Evolutionary conservation across 2,797 vertebrate species (phyloP), one percentile per base, ranked within the genome.

Genomic region (Schizopygopsis pylzovi): DNA sequence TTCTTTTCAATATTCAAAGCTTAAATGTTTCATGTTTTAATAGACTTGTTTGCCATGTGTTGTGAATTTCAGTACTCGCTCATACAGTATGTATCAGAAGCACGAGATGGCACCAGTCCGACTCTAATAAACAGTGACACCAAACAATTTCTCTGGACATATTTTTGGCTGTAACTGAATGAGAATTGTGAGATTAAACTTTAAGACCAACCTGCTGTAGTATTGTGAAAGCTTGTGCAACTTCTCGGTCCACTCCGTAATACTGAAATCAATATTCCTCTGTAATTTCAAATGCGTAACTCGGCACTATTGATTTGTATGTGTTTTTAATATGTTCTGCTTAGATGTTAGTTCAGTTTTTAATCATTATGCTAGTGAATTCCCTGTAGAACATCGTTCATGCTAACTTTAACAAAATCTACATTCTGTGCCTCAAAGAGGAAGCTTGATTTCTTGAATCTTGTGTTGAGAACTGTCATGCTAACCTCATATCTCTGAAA

Each of bases 381-480:
- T 77, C 61, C 15, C 6, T 65, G 22, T 52, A 67, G 22, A 71
- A 61, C 4, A 16, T 8, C 3, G 41, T 79, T 47, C 25, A 71
- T 54, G 13, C 22, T 18, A 77, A 54, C 45, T 77, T 52, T 41
- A 47, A 78, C 49, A 37, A 79, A 39, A 70, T 70, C 39, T 54
- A 59, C 49, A 56, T 59, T 59, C 49, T 70, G 83, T 84, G 61
- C 63, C 82, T 70, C 47, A 68, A 33, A 33, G 37, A 54, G 41
- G 12, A 43, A 13, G 10, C 81, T 63, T 59, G n/a, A 28, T 5
- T 22, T 71, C 22, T 13, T 33, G 67, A 18, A 81, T 54, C 47
- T 54, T 49, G 37, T 70, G n/a, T 22, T 22, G 11, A 81, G 65
- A 71, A 20, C 33, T 1, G 37, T 82, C 70, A 28, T 68, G 45